A percentile compares a stretch with the other conserved stretches of the same genome.
Evolutionary conservation across 1,140 invertebrate genomes (phyloP).

Genomic region (Cryptotermes secundus): DNA sequence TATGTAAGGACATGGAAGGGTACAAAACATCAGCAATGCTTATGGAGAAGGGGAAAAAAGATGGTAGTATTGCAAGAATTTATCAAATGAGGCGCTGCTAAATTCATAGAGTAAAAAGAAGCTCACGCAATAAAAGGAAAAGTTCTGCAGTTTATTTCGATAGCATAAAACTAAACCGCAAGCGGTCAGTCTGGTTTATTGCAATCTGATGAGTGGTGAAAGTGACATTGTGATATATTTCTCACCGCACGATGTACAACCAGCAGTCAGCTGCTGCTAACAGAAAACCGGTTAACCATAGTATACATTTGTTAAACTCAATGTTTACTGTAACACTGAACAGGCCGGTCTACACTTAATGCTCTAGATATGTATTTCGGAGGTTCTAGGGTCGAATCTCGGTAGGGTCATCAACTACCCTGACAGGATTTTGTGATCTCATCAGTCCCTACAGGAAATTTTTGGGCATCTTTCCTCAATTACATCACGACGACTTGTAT

Average conservation of each 20-base stretch:
- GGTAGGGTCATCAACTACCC: too few species aligned
- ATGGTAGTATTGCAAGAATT: background rate
- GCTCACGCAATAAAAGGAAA: background rate
- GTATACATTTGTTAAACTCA: too few species aligned
- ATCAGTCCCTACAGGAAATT: too few species aligned
- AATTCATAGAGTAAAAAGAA: background rate
- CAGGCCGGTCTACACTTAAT: too few species aligned
- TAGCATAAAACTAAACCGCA: background rate
- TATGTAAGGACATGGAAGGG: background rate
- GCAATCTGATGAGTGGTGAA: background rate
- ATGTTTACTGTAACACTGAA: too few species aligned
- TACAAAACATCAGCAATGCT: background rate
- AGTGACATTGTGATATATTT: background rate
- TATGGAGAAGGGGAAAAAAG: background rate
- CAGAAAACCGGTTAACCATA: too few species aligned
- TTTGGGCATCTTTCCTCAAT: too few species aligned
- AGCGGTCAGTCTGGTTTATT: constrained; percentile 1
- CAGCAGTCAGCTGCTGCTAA: background rate
- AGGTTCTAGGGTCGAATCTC: too few species aligned
- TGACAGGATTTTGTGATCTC: too few species aligned
- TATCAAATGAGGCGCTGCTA: background rate
- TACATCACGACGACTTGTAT: too few species aligned
- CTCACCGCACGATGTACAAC: background rate
- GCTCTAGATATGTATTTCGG: too few species aligned
- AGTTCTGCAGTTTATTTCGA: background rate